Base-by-base conservation (phyloP, 2,888 invertebrate species). In the Agrochola lychnidis region DNA sequence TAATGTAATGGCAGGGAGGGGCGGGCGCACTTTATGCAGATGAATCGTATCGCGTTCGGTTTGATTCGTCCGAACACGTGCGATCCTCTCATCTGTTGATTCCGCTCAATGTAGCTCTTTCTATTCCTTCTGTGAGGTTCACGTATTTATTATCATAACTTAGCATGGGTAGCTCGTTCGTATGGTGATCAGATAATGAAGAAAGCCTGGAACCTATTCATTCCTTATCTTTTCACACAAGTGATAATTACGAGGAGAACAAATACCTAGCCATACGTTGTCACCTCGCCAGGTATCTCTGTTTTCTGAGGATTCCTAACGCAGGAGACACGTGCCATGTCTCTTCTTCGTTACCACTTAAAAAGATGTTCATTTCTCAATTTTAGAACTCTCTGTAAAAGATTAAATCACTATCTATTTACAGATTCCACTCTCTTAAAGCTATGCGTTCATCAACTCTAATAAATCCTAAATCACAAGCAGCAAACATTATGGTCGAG, bases 1-100 rank as follows among this genome's bases (percentile, higher is more conserved):
- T 93, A 94, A 90, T 90, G 90, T 93, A 94, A 94, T 93, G 89
- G 90, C 70, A 36, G 72, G 67, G 73, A 68, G 71, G 64, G 19
- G 51, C 53, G 74, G 73, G 71, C 78, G 78, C 78, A 71, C 79
- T 84, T 88, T 88, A 88, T 89, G 88, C 84, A 87, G 78, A 88
- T 87, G 76, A 84, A 87, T 78, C 77, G 84, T 83, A 81, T 82
- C 80, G 78, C n/a, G 74, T 64, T 51, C 48, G 61, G 57, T 63
- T 59, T 25, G 61, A 67, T 48, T 76, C 30, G 62, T 19, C 62
- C 48, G 42, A 59, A 36, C 48, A 36, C 56, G 56, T 48, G 70
- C 67, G 42, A 56, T 59, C 42, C 57, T 53, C n/a, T 57, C 79
- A 76, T 71, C 77, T 79, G 78, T 85, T 77, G 76, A 71, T 68